Conservation (phyloP, 2,888 invertebrate genomes). For the Drosophila pseudotalamancana region DNA sequence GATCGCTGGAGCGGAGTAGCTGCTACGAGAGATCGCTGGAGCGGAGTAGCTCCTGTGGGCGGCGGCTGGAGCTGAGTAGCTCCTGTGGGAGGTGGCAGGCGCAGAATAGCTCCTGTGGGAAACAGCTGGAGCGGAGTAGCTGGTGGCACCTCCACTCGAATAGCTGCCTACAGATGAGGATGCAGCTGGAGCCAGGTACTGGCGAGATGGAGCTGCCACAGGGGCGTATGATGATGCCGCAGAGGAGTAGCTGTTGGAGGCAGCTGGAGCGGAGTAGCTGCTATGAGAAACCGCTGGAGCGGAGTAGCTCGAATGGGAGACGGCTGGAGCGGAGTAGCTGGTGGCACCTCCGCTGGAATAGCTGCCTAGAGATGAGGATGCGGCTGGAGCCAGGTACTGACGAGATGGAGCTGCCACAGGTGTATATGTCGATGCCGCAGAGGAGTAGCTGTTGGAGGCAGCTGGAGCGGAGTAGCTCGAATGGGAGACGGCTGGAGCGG, state of each 20-base stretch:
- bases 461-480: conserved; percentile 40
- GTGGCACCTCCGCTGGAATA: conserved; percentile 22
- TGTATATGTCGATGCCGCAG: conserved; percentile 1
- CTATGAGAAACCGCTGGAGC: conserved; percentile 10
- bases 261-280: conserved; percentile 19
- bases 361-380: conserved; percentile 10
- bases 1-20: conserved; percentile 4
- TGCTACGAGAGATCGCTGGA: conserved; percentile 6
- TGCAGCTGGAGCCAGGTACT: conserved; percentile 18
- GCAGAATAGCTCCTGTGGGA: conserved; percentile 16
- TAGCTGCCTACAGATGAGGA: conserved; percentile 13
- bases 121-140: conserved; percentile 8
- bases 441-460: conserved; percentile 10
- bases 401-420: conserved; percentile 18
- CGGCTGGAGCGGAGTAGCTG: conserved; percentile 15
- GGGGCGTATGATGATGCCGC: background rate
- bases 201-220: background rate
- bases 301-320: conserved; percentile 4
- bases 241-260: conserved; percentile 13
- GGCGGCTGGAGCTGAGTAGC: conserved; percentile 2
- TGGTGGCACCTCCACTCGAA: conserved; percentile 19
- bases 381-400: conserved; percentile 16
- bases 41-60: conserved; percentile 12
- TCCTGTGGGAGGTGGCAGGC: conserved; percentile 2
- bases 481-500: background rate